These are phyloP conservation scores for Psilopsiagon aurifrons DNA, from an alignment of 2,113 vertebrate species.

Conservation along the genomic window DNA sequence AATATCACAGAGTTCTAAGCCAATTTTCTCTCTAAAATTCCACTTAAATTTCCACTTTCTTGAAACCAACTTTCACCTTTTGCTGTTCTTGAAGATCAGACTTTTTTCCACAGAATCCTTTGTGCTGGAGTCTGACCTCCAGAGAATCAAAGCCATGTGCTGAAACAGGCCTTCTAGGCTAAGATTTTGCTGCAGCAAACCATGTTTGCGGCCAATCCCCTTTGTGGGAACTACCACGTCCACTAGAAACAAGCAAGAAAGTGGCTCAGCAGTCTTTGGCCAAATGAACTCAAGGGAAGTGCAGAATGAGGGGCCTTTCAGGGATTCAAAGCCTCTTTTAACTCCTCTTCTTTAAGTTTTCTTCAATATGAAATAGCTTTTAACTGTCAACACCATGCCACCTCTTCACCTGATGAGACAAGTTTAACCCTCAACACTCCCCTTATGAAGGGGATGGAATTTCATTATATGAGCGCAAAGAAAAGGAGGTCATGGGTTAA, in stretches of 20 bases:
- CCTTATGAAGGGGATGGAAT: background rate
- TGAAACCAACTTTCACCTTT: background rate
- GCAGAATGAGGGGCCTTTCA: background rate
- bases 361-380: background rate
- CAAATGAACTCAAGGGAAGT: background rate
- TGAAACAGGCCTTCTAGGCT: background rate
- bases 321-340: background rate
- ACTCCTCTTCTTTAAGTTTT: background rate
- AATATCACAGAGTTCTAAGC: background rate
- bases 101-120: background rate
- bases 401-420: background rate
- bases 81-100: background rate
- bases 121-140: background rate
- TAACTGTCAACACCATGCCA: background rate
- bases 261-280: background rate
- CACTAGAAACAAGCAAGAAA: background rate
- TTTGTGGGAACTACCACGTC: background rate
- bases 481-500: background rate
- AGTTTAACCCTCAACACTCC: background rate
- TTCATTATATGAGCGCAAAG: background rate
- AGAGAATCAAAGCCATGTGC: background rate
- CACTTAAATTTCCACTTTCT: background rate
- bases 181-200: background rate
- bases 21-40: background rate
- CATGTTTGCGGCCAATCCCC: accelerated